phyloP scores from a whole-genome alignment of 2,113 vertebrate species.

The Rhinichthys klamathensis region DNA sequence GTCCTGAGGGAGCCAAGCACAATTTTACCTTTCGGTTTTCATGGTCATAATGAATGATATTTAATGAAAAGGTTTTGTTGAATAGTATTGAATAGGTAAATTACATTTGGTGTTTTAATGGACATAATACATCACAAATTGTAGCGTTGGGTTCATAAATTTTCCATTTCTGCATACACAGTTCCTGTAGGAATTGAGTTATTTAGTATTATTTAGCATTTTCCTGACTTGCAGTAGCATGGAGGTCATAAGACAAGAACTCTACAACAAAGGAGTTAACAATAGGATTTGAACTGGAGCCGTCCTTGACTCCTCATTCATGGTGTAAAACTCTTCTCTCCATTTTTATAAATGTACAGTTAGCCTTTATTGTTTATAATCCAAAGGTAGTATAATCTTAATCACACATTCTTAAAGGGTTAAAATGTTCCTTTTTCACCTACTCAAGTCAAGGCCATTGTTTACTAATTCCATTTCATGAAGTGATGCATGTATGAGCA shows the following conservation, averaged over 20 bases:
- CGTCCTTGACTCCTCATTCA: neutral
- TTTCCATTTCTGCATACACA: neutral
- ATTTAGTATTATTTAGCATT: neutral
- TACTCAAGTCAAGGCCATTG: neutral
- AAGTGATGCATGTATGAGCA: no score
- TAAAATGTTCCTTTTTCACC: neutral
- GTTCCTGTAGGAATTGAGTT: neutral
- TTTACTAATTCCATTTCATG: no score
- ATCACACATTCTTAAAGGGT: neutral
- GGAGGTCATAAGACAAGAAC: neutral
- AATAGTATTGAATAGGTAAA: neutral
- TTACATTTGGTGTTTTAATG: constrained; percentile 4
- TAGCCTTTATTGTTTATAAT: neutral
- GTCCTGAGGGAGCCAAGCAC: neutral
- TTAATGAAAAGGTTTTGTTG: constrained; percentile 16
- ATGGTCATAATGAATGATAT: constrained; percentile 27
- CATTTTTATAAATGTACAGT: neutral
- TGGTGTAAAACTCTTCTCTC: neutral
- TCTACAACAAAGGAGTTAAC: neutral
- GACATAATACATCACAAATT: neutral
- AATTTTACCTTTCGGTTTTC: constrained; percentile 11
- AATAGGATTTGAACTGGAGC: neutral
- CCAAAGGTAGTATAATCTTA: neutral
- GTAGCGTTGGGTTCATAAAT: neutral
- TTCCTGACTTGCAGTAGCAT: neutral